Percentiles rank a stretch among this genome's conserved stretches.
These are phyloP conservation scores for Rhinoraja longicauda DNA, from an alignment of 2,797 vertebrate genomes.

Conservation along the genomic window DNA sequence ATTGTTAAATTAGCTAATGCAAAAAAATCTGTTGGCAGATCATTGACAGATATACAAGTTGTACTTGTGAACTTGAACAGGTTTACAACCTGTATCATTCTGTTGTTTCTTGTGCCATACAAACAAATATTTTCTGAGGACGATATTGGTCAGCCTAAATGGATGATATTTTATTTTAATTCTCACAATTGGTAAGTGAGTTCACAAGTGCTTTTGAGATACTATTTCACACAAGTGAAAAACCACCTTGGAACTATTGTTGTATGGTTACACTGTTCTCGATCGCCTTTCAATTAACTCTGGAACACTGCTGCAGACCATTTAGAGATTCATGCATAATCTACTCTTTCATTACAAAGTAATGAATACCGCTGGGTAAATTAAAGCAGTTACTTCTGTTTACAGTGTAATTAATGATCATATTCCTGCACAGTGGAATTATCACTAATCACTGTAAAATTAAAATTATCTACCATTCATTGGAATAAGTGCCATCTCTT, in stretches of 20 bases:
- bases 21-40: slow-evolving; percentile 35
- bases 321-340: background rate
- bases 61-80: slow-evolving; percentile 11
- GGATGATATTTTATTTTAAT: background rate
- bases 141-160: background rate
- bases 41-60: slow-evolving; percentile 38
- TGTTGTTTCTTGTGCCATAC: slow-evolving; percentile 51
- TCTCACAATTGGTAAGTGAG: background rate
- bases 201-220: background rate
- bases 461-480: slow-evolving; percentile 20
- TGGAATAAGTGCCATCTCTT: slow-evolving; percentile 8
- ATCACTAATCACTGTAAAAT: slow-evolving; percentile 18
- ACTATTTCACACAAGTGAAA: background rate
- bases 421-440: slow-evolving; percentile 3
- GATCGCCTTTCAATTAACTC: background rate
- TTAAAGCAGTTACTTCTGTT: slow-evolving; percentile 15
- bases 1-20: slow-evolving; percentile 37
- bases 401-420: slow-evolving; percentile 29
- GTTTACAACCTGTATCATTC: slow-evolving; percentile 39
- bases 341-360: background rate
- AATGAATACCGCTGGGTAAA: background rate
- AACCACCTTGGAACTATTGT: background rate
- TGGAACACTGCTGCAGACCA: slow-evolving; percentile 3
- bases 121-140: slow-evolving; percentile 37
- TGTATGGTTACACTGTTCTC: background rate